These are phyloP conservation scores for Ganaspis sp. DNA, from an alignment of 1,140 invertebrate genomes.

Conservation along the genomic window DNA sequence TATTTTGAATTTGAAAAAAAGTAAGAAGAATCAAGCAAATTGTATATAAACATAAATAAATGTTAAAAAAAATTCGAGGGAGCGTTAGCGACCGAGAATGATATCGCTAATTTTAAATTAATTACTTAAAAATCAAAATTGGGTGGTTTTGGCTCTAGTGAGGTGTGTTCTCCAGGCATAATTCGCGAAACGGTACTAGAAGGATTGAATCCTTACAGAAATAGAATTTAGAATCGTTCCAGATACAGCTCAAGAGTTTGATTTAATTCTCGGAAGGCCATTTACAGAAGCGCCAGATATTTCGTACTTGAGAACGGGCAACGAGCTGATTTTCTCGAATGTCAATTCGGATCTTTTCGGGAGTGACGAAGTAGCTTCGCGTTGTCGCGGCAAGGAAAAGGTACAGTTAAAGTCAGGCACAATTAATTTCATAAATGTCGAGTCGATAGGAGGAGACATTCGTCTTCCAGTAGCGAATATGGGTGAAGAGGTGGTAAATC, in stretches of 20 bases:
- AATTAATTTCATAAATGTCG: slow-evolving; percentile 33
- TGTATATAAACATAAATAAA: too few relatives aligned
- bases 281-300: slow-evolving; percentile 49
- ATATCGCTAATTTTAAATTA: too few relatives aligned
- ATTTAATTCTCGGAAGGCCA: slow-evolving; percentile 40
- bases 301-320: slow-evolving; percentile 35
- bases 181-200: slow-evolving; percentile 27
- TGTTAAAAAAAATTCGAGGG: too few relatives aligned
- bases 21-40: too few relatives aligned
- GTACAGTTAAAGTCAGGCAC: background rate
- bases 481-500: background rate
- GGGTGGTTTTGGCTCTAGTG: too few relatives aligned
- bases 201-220: too few relatives aligned
- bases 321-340: slow-evolving; percentile 40
- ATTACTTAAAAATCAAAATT: too few relatives aligned
- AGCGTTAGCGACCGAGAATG: too few relatives aligned
- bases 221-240: slow-evolving; percentile 40
- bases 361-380: too few relatives aligned
- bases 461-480: slow-evolving; percentile 20
- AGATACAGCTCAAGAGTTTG: slow-evolving; percentile 38
- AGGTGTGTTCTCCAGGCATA: background rate
- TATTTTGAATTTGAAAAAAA: too few relatives aligned
- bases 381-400: background rate
- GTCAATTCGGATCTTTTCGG: too few relatives aligned
- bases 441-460: slow-evolving; percentile 19